These are phyloP conservation scores for Passerculus sandwichensis DNA, from an alignment of 2,797 vertebrate genomes.

Conservation along the genomic window DNA sequence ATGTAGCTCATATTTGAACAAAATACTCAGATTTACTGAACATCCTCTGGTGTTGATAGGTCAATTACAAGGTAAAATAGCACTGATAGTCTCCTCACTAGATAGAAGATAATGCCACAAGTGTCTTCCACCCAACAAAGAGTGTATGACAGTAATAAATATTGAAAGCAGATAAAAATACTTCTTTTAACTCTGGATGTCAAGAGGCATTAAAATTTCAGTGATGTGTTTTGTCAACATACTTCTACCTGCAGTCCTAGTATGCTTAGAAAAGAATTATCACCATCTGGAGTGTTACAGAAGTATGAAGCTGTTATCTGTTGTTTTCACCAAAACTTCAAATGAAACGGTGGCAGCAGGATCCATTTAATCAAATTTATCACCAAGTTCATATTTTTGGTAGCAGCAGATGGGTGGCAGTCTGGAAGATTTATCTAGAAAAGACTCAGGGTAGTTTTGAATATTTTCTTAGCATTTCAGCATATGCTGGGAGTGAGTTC, in stretches of 20 bases:
- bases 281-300: slow-evolving; percentile 37
- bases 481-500: slow-evolving; percentile 34
- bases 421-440: slow-evolving; percentile 53
- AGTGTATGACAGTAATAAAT: neutral
- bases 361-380: slow-evolving; percentile 48
- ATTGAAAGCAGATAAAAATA: neutral
- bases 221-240: slow-evolving; percentile 46
- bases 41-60: neutral
- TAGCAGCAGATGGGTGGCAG: slow-evolving; percentile 49
- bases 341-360: slow-evolving; percentile 14
- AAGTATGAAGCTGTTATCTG: slow-evolving; percentile 31
- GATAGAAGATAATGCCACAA: neutral
- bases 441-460: neutral
- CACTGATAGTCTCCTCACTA: neutral
- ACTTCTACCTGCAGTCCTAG: slow-evolving; percentile 26
- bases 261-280: neutral
- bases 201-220: slow-evolving; percentile 17
- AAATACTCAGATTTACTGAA: neutral
- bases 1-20: neutral
- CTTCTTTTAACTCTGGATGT: neutral
- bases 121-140: neutral
- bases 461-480: slow-evolving; percentile 11
- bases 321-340: slow-evolving; percentile 39
- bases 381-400: slow-evolving; percentile 35
- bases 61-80: neutral